Conservation (phyloP, 2,888 invertebrate species). For the Orchesella flavescens region DNA sequence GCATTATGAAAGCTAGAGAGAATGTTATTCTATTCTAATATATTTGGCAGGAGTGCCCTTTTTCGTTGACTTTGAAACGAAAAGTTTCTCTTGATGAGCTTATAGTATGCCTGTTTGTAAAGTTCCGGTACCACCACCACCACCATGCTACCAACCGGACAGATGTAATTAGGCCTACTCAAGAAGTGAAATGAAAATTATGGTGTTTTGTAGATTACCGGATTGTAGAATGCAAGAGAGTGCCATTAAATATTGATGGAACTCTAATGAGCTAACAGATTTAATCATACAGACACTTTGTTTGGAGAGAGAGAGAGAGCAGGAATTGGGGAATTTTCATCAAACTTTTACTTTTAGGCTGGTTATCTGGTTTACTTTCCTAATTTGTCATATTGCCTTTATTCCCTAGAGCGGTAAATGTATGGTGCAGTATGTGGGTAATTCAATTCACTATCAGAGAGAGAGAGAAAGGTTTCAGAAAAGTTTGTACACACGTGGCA, state of each 20-base stretch:
- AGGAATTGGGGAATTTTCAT: too few species aligned
- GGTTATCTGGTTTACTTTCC: too few species aligned
- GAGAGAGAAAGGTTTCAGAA: neutral
- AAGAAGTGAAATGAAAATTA: neutral
- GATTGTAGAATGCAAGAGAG: neutral
- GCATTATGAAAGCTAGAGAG: neutral
- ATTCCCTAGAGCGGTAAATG: too few species aligned
- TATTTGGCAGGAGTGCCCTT: neutral
- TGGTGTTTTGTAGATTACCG: neutral
- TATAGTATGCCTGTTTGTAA: neutral
- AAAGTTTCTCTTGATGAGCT: constrained; percentile 18
- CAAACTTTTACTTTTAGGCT: too few species aligned
- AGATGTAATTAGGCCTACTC: constrained; percentile 10
- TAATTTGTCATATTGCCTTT: too few species aligned
- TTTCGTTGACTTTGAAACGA: neutral
- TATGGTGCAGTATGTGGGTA: too few species aligned
- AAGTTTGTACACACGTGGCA: neutral
- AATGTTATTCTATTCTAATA: neutral
- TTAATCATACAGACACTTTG: too few species aligned
- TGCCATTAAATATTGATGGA: neutral
- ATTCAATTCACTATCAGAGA: neutral
- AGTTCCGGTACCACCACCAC: too few species aligned
- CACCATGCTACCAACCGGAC: neutral
- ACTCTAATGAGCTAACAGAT: constrained; percentile 1
- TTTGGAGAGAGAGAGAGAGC: too few species aligned